Percentiles rank a stretch among this genome's conserved stretches.
Conservation (phyloP, 2,113 vertebrate genomes). For the Callospermophilus lateralis region DNA sequence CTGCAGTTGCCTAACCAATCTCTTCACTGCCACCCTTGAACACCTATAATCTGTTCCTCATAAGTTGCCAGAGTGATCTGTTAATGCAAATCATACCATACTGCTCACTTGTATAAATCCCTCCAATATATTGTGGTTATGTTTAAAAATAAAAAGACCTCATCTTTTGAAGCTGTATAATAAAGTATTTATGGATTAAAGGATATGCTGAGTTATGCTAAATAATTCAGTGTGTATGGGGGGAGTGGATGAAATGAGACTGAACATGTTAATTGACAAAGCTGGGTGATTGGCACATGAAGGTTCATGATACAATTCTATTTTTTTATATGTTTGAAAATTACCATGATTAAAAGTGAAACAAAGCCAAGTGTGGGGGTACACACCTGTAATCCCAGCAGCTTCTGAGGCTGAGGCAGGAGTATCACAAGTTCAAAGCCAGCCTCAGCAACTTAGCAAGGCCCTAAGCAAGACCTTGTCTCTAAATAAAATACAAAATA, state of each 20-base stretch:
- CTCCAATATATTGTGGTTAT: slow-evolving; percentile 41
- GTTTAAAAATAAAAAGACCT: slow-evolving; percentile 59
- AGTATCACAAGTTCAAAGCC: too few relatives aligned
- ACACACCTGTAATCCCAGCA: too few relatives aligned
- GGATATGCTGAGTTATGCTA: slow-evolving; percentile 11
- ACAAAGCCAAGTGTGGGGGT: neutral
- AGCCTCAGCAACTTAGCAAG: too few relatives aligned
- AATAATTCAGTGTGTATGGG: slow-evolving; percentile 51
- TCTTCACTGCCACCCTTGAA: slow-evolving; percentile 16
- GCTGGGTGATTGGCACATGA: neutral
- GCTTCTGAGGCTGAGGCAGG: too few relatives aligned
- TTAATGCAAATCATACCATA: slow-evolving; percentile 44
- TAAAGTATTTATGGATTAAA: slow-evolving; percentile 62
- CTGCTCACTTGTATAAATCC: slow-evolving; percentile 43
- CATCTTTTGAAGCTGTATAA: slow-evolving; percentile 40
- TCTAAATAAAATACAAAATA: too few relatives aligned
- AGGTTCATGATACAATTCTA: slow-evolving; percentile 20
- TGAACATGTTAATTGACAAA: slow-evolving; percentile 36
- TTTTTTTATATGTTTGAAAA: slow-evolving; percentile 37
- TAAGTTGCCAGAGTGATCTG: slow-evolving; percentile 32
- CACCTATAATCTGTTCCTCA: slow-evolving; percentile 37
- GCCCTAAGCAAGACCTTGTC: too few relatives aligned
- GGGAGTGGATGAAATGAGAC: neutral
- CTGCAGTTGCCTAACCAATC: neutral
- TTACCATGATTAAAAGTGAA: slow-evolving; percentile 3